Conservation (phyloP, 2,113 vertebrate genomes). For the Manacus vitellinus region DNA sequence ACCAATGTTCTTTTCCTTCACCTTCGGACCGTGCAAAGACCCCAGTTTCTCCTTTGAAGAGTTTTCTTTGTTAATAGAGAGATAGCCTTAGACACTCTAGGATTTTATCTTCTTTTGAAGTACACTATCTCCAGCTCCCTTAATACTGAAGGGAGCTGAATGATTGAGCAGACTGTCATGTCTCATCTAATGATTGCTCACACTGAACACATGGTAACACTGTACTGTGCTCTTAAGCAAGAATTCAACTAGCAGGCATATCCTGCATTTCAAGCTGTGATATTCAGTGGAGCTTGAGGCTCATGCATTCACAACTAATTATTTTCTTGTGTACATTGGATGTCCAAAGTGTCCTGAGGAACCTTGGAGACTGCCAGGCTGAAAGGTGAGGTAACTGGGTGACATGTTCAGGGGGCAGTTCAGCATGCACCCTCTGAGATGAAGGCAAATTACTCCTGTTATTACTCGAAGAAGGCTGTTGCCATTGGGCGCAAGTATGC, state of each 20-base stretch:
- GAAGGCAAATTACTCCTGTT: not conserved
- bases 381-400: not conserved
- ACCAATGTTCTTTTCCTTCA: not conserved
- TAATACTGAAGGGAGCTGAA: not conserved
- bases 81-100: not conserved
- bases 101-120: not conserved
- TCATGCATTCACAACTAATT: not conserved
- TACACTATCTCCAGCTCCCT: not conserved
- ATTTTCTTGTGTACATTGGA: not conserved
- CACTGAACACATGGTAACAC: not conserved
- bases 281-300: not conserved
- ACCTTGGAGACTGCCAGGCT: not conserved
- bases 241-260: not conserved
- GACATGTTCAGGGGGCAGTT: not conserved
- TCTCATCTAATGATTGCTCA: not conserved
- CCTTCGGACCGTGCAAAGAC: not conserved
- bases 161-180: not conserved
- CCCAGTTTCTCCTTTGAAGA: not conserved
- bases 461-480: not conserved
- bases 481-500: not conserved
- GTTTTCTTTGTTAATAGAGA: not conserved
- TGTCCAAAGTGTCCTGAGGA: not conserved
- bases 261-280: not conserved
- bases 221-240: not conserved
- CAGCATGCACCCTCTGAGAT: not conserved